Evolutionary conservation across 2,797 vertebrate species (phyloP).

Genomic region (Bradypus variegatus): DNA sequence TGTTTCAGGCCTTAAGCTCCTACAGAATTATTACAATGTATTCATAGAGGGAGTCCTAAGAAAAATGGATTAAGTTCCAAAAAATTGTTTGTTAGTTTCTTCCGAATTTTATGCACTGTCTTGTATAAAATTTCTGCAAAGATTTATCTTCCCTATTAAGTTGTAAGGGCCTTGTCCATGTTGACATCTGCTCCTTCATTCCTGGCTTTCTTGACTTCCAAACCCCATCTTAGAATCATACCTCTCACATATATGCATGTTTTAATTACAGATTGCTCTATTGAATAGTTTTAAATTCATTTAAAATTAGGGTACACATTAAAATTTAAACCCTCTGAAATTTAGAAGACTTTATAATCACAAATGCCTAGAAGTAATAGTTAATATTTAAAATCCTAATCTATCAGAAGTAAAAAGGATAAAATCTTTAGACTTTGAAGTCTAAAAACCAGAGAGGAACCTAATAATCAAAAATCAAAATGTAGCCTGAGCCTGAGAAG

Average conservation of each 20-base stretch:
- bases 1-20: background rate
- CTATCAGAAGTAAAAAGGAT: background rate
- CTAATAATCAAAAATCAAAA: background rate
- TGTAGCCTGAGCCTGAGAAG: background rate
- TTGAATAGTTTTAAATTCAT: background rate
- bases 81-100: background rate
- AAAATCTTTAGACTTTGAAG: background rate
- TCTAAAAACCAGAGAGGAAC: background rate
- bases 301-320: background rate
- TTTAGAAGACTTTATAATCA: background rate
- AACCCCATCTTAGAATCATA: background rate
- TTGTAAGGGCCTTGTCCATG: background rate
- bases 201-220: background rate
- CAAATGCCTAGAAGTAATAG: background rate
- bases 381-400: background rate
- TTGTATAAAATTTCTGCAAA: background rate
- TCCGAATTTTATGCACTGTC: background rate
- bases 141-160: background rate
- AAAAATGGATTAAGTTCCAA: background rate
- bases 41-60: background rate
- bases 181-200: background rate
- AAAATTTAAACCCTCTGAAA: conserved; percentile 20
- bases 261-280: background rate
- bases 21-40: background rate
- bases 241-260: background rate